Percentiles rank a stretch among this genome's conserved stretches.
Evolutionary conservation across 1,140 invertebrate genomes (phyloP).

Genomic region (Hydropsyche tenuis): DNA sequence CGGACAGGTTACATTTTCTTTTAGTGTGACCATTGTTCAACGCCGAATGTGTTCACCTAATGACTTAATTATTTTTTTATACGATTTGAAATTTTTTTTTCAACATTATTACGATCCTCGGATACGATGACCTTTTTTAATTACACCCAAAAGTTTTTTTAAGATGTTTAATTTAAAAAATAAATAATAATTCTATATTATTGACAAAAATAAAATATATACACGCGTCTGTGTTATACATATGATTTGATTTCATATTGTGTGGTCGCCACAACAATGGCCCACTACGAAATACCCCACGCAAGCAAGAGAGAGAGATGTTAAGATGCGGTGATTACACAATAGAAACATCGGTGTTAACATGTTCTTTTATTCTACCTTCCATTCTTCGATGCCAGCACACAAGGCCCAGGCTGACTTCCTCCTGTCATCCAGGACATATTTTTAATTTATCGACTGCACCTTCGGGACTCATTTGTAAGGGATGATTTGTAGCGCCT

Average conservation of each 20-base stretch:
- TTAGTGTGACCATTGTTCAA: slow-evolving; percentile 25
- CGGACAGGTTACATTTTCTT: background rate
- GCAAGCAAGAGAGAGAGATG: slow-evolving; percentile 35
- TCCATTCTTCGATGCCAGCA: slow-evolving; percentile 14
- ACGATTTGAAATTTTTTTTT: background rate
- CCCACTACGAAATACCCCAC: slow-evolving; percentile 36
- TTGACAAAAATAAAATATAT: background rate
- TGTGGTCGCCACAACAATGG: slow-evolving; percentile 45
- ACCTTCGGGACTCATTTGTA: slow-evolving; percentile 14
- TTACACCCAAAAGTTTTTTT: too few species aligned
- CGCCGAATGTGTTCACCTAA: background rate
- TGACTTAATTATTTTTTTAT: slow-evolving; percentile 11
- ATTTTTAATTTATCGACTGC: slow-evolving; percentile 46
- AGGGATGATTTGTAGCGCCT: slow-evolving; percentile 43
- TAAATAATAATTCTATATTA: too few species aligned
- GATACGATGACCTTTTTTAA: too few species aligned
- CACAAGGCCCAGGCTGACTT: slow-evolving; percentile 15
- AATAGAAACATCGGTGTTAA: slow-evolving; percentile 49
- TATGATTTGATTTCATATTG: slow-evolving; percentile 30
- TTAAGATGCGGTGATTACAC: slow-evolving; percentile 46
- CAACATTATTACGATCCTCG: too few species aligned
- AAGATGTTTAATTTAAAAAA: too few species aligned
- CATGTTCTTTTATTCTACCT: slow-evolving; percentile 44
- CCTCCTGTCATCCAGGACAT: slow-evolving; percentile 32
- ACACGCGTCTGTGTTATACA: background rate